Percentiles rank a stretch among this genome's conserved stretches.
Conservation (phyloP, 2,797 vertebrate species). For the Gymnothorax reevesii region DNA sequence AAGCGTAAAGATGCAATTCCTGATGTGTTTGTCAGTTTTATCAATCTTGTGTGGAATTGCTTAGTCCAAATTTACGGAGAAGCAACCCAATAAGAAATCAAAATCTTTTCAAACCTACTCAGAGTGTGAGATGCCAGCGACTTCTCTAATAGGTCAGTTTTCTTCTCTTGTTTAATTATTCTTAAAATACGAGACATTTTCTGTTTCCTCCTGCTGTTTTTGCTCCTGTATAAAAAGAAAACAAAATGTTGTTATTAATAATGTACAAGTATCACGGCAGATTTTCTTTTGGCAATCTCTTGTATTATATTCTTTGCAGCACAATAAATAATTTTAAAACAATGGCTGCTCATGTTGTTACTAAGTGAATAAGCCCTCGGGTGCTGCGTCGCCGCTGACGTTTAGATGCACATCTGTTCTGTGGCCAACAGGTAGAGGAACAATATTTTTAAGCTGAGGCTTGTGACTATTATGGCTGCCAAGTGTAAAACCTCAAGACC, state of each 20-base stretch:
- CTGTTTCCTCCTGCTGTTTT: constrained; percentile 87
- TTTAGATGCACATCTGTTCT: not conserved
- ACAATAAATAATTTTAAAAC: constrained; percentile 79
- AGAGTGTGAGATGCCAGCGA: constrained; percentile 41
- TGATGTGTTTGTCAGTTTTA: not conserved
- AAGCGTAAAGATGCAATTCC: not conserved
- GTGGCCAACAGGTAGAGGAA: not conserved
- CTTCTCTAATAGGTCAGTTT: constrained; percentile 50
- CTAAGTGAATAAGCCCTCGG: not conserved
- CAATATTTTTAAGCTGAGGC: not conserved
- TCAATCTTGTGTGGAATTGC: constrained; percentile 26
- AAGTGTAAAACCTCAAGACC: not conserved
- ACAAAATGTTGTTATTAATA: constrained; percentile 52
- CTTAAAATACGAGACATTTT: constrained; percentile 78
- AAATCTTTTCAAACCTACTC: constrained; percentile 26
- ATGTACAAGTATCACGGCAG: constrained; percentile 73
- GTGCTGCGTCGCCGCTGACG: not conserved
- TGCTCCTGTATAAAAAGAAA: constrained; percentile 85
- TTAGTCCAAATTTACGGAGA: constrained; percentile 32
- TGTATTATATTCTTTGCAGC: constrained; percentile 81
- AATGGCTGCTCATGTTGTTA: constrained; percentile 27
- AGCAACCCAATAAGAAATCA: constrained; percentile 22
- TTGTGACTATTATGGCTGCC: not conserved
- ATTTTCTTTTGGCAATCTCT: constrained; percentile 71
- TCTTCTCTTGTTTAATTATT: constrained; percentile 69